Base-by-base conservation (phyloP, 2,113 vertebrate species). In the Stictonetta naevosa region DNA sequence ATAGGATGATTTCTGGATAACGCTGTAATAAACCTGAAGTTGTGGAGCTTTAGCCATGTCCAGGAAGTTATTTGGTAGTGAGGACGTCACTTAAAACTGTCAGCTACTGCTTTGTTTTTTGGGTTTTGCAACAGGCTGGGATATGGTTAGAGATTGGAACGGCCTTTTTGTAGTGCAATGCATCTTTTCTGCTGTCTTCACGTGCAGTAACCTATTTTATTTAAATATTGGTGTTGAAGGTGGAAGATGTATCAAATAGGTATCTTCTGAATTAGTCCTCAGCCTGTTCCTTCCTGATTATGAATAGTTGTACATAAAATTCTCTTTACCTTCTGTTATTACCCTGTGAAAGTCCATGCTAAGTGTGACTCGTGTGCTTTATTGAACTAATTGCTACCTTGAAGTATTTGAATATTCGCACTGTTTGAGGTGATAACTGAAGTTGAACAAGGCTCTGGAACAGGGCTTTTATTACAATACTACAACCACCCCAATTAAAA, bases 251-350 rank as follows among this genome's bases (percentile, higher is more conserved):
- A 31, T 44, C 64, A 71, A 90, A 46, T n/a, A 59, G 7, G 62
- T 66, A 33, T 29, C 21, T 46, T 11, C 23, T 40, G 50, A 80
- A 28, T 73, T 67, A n/a, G 48, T 72, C 23, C 81, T 58, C 68
- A 55, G 50, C 9, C 6, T 48, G 14, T 80, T 83, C 16, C 5
- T 5, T 52, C 23, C 48, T 38, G 62, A 53, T 69, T 69, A 31
- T 69, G 21, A 50, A 7, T 17, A 44, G 44, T 25, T 76, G 28
- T 23, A 2, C 3, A 1, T 4, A 3, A 29, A 0, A 3, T 7
- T 89, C 74, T 28, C 9, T 78, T 85, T 72, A 13, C 8, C 42
- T 64, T 68, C 8, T 82, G 33, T 56, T 44, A 10, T 12, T 48
- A 44, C 46, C 18, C 3, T 77, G 44, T 17, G 21, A 67, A 58